These are phyloP conservation scores for Antheraea yamamai DNA, from an alignment of 2,888 invertebrate genomes.

Conservation along the genomic window DNA sequence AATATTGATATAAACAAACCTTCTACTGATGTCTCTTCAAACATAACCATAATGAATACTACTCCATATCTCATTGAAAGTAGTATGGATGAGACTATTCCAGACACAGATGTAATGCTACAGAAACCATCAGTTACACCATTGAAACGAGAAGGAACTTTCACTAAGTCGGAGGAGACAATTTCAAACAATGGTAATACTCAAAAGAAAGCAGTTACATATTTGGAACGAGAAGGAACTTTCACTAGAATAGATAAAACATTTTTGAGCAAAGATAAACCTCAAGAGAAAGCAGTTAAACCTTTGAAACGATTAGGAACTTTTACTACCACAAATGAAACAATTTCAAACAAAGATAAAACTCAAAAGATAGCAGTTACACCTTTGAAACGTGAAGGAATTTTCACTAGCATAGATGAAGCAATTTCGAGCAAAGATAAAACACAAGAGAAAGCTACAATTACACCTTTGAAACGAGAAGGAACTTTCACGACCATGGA, in stretches of 20 bases:
- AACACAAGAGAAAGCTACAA: slow-evolving; percentile 20
- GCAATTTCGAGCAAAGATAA: slow-evolving; percentile 36
- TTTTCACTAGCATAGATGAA: slow-evolving; percentile 69
- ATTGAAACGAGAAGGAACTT: slow-evolving; percentile 69
- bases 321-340: slow-evolving; percentile 67
- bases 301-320: slow-evolving; percentile 69
- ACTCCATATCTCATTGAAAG: slow-evolving; percentile 68
- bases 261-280: slow-evolving; percentile 27
- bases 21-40: not conserved
- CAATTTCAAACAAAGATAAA: slow-evolving; percentile 33
- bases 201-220: slow-evolving; percentile 35
- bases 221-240: slow-evolving; percentile 67
- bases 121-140: slow-evolving; percentile 38
- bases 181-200: slow-evolving; percentile 26
- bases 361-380: slow-evolving; percentile 31
- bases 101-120: slow-evolving; percentile 24
- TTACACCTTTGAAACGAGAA: slow-evolving; percentile 62
- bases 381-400: slow-evolving; percentile 66
- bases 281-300: slow-evolving; percentile 31
- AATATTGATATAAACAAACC: not conserved
- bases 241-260: slow-evolving; percentile 69
- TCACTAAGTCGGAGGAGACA: slow-evolving; percentile 66
- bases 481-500: slow-evolving; percentile 67
- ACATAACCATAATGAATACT: slow-evolving; percentile 59
- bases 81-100: slow-evolving; percentile 60